phyloP scores from a whole-genome alignment of 2,888 invertebrate species.

The Hydraecia micacea region DNA sequence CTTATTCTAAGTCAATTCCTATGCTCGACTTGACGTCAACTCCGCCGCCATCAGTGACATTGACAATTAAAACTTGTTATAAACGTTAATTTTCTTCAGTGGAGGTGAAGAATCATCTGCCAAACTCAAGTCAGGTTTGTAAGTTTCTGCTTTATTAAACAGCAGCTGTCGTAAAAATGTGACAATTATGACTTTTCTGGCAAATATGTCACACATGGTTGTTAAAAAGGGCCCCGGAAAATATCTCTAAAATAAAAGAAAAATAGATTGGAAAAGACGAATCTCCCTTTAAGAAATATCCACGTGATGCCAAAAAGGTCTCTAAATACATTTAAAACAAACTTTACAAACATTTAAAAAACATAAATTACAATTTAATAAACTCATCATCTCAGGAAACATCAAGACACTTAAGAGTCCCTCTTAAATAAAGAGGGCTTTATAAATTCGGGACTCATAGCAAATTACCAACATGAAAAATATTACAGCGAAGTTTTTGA shows the following conservation, averaged over 20 bases:
- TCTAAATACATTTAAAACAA: no score
- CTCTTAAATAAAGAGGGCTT: constrained; percentile 30
- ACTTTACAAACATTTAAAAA: neutral
- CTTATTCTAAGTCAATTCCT: neutral
- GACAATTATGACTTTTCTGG: neutral
- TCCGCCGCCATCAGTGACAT: neutral
- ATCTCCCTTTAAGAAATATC: neutral
- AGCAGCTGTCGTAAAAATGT: no score
- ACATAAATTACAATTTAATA: constrained; percentile 16
- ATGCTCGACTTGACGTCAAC: neutral
- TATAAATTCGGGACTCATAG: constrained; percentile 28
- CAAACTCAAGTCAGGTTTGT: neutral
- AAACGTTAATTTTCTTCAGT: neutral
- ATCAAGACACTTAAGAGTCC: constrained; percentile 19
- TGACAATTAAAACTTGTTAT: neutral
- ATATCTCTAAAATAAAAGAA: neutral
- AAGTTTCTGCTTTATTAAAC: neutral
- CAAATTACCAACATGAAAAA: constrained; percentile 27
- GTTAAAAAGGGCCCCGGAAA: neutral
- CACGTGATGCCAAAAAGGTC: neutral
- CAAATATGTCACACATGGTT: neutral
- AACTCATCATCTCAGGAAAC: constrained; percentile 15
- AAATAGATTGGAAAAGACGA: neutral
- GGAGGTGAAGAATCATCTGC: neutral
- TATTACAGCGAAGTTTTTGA: constrained; percentile 15